Evolutionary conservation across 2,888 invertebrate species (phyloP).

Genomic region (Orchesella flavescens): DNA sequence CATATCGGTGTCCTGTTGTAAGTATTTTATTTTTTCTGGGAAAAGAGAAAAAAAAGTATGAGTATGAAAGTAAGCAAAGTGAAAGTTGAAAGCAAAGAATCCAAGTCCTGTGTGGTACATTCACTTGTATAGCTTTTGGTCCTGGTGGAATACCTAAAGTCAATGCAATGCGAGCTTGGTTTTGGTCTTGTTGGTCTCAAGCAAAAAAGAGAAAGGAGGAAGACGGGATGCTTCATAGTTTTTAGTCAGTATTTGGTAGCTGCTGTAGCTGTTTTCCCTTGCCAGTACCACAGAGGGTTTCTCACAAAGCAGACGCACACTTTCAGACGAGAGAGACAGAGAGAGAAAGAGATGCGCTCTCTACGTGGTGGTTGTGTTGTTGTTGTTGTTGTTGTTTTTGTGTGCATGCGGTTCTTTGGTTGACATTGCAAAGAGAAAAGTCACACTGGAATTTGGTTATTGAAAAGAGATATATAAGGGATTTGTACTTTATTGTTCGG

Average conservation of each 20-base stretch:
- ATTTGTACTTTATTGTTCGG: no score
- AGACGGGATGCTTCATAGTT: background rate
- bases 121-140: background rate
- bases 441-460: constrained; percentile 25
- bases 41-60: constrained; percentile 19
- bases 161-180: no score
- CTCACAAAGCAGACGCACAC: constrained; percentile 55
- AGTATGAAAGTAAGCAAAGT: constrained; percentile 14
- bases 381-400: constrained; percentile 7
- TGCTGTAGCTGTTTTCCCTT: constrained; percentile 18
- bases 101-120: background rate
- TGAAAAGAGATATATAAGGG: background rate
- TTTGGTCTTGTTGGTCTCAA: no score
- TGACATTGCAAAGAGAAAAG: background rate
- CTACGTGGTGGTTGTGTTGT: constrained; percentile 4
- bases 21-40: no score
- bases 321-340: background rate
- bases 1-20: no score
- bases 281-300: constrained; percentile 54
- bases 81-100: constrained; percentile 12
- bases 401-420: constrained; percentile 12
- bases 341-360: background rate
- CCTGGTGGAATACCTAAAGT: background rate
- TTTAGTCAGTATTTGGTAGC: constrained; percentile 46
- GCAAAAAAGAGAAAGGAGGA: background rate